Base-by-base conservation (phyloP, 2,113 vertebrate genomes). In the Ammodytes dubius region DNA sequence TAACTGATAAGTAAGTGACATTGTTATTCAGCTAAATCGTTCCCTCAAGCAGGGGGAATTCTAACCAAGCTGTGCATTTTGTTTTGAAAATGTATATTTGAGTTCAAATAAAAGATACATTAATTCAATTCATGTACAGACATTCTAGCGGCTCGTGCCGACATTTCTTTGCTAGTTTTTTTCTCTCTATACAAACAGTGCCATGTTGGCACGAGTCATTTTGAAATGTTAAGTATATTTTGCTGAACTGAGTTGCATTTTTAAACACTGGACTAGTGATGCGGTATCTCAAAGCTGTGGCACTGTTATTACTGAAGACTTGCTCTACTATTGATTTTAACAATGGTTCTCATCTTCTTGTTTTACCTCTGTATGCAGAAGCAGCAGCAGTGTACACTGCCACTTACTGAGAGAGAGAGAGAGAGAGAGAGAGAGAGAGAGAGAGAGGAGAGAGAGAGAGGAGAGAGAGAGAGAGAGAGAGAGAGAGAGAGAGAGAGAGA, bases 381-480 rank as follows among this genome's bases (percentile, higher is more conserved):
- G 50, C 35, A 39, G 42, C 6, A 15, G 27, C 6, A 43, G 9
- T 19, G 27, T 57, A 35, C 37, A 46, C 58, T 61, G 37, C 68
- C 52, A 74, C n/a, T n/a, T n/a, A n/a, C n/a, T n/a, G n/a, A 27
- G 27, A 27, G 27, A 27, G 27, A 27, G 27, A 27, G 27, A 27
- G 27, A 27, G 27, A 27, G 27, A 27, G 27, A 50, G 58, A 64
- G 54, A 27, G 52, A 69, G 11, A 73, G 4, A 50, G 11, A 73
- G 54, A 61, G 63, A 50, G 58, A 64, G 54, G 52, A 69, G 11
- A 73, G 4, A 50, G 11, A 73, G 54, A 66, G 63, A 15, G 40
- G 27, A 27, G 27, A 27, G 27, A 27, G 27, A 27, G 27, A 27
- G 27, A 27, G 27, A 27, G 27, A 50, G 58, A 64, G 54, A 27